Base-by-base conservation (phyloP, 2,888 invertebrate genomes). In the Reticulitermes lucifugus region DNA sequence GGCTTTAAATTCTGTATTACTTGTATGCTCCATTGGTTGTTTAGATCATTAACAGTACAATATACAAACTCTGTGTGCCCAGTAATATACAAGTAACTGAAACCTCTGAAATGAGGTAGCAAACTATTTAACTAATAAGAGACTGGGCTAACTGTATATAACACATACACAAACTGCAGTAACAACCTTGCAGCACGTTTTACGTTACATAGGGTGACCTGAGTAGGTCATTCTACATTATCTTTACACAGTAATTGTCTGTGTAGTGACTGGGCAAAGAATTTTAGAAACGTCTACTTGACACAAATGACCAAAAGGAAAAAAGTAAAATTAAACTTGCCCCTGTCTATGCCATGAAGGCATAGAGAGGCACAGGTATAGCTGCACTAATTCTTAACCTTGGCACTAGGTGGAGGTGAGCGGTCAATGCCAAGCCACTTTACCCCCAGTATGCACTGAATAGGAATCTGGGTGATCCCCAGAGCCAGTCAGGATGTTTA, bases 101-200 rank as follows among this genome's bases (percentile, higher is more conserved):
- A 60, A 80, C 29, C 35, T 80, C 73, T 59, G 60, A 80, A 80
- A 80, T 35, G 35, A 80, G 80, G 79, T 80, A 80, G 35, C 22
- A 80, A 59, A 35, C 35, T 29, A 55, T 80, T 35, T 41, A 80
- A 59, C 80, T 25, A 60, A 51, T 35, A 80, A 59, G 59, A 22
- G 35, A 59, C 22, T 41, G 80, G 60, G 41, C 14, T 29, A 60
- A 80, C 80, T 22, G 35, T 60, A 80, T 7, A 35, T 35, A 80
- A 60, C 55, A 80, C 25, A 79, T 10, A 79, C 21, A 59, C 59
- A 55, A 80, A 60, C 18, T 41, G 41, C 9, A 6, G 6, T 18
- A 35, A 73, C 22, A 6, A 10, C 7, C 73, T 21, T 21, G 73
- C 41, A 80, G 7, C 35, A 35, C 55, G 41, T 60, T 9, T 60